Evolutionary conservation across 37 sponge, comb jelly and placozoan genomes (phyloP), one percentile per base, ranked within the genome.

Genomic region (Dysidea cf. avara): DNA sequence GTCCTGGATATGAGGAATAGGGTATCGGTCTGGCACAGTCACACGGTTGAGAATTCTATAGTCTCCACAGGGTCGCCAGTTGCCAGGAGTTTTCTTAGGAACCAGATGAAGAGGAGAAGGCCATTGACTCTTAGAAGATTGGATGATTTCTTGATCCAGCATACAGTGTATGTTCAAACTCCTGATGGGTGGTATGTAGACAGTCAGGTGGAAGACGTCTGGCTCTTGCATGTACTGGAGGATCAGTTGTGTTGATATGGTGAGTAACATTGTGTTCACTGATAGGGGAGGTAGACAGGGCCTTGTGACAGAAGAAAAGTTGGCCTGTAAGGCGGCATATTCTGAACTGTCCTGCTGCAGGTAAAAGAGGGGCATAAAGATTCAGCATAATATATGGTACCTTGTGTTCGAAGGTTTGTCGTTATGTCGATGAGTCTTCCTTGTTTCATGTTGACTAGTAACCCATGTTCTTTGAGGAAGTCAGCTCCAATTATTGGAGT

Each of bases 51-150:
- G 69, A 0, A 80, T 72, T 18, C 74, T 53, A 22, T 85, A 85
- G 68, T 79, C 86, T 36, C 74, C 86, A 56, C 86, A 79, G 0
- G 80, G 86, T n/a, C 74, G 57, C 86, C 86, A 73, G 40, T 86
- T 81, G 1, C 86, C 70, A 2, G 75, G 54, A 0, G 76, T 56
- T 22, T 65, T 68, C 61, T 78, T 84, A 16, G 81, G 73, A 3
- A 69, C 83, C 78, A 78, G 28, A 40, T 78, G 68, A 22, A 78
- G 69, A 16, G 79, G 80, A 22, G 71, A 69, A 17, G 80, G 59
- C 80, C 82, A 81, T 21, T 31, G 14, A 61, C 81, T 71, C 1
- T 71, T 71, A 13, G 81, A 75, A 18, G 75, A 75, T 26, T 65
- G 66, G 29, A 81, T 64, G 72, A 81, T 81, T 3, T 65, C 73